A percentile compares a stretch with the other conserved stretches of the same genome.
phyloP scores from a whole-genome alignment of 2,113 vertebrate species.

The Oryzias woworae region DNA sequence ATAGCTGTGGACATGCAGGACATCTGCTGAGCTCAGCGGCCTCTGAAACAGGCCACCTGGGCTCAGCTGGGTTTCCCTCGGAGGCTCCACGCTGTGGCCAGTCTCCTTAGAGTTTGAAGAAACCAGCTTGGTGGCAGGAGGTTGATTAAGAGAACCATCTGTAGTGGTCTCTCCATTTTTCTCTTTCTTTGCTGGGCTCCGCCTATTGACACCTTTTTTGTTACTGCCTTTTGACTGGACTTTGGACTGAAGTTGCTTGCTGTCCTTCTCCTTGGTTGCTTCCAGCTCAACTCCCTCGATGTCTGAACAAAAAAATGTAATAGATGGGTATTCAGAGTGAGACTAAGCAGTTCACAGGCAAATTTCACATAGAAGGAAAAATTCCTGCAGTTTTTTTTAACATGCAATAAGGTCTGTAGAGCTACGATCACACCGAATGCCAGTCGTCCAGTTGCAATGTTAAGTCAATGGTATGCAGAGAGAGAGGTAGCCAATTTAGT shows the following conservation, averaged over 20 bases:
- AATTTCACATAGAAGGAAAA: too few relatives aligned
- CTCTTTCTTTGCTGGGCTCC: constrained; percentile 44
- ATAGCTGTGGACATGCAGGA: constrained; percentile 89
- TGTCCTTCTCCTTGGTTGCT: constrained; percentile 38
- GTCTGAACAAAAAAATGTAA: constrained; percentile 26
- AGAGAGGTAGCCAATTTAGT: too few relatives aligned
- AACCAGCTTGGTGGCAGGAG: constrained; percentile 5
- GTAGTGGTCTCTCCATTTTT: constrained; percentile 1
- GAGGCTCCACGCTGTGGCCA: constrained; percentile 3
- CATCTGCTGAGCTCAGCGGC: constrained; percentile 80
- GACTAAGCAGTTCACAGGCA: too few relatives aligned
- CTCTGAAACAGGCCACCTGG: constrained; percentile 73
- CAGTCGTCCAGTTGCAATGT: too few relatives aligned
- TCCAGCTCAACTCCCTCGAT: constrained; percentile 24
- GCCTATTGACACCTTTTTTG: constrained; percentile 41
- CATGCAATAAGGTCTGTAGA: too few relatives aligned
- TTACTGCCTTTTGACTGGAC: constrained; percentile 20
- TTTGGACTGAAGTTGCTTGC: constrained; percentile 28
- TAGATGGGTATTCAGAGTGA: neutral
- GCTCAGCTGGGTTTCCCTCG: constrained; percentile 12
- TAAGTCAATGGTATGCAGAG: too few relatives aligned
- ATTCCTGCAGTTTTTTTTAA: too few relatives aligned
- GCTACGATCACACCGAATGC: too few relatives aligned
- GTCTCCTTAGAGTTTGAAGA: neutral
- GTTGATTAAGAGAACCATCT: neutral